Base-by-base conservation (phyloP, 2,888 invertebrate species). In the Eustalomyia histrio region DNA sequence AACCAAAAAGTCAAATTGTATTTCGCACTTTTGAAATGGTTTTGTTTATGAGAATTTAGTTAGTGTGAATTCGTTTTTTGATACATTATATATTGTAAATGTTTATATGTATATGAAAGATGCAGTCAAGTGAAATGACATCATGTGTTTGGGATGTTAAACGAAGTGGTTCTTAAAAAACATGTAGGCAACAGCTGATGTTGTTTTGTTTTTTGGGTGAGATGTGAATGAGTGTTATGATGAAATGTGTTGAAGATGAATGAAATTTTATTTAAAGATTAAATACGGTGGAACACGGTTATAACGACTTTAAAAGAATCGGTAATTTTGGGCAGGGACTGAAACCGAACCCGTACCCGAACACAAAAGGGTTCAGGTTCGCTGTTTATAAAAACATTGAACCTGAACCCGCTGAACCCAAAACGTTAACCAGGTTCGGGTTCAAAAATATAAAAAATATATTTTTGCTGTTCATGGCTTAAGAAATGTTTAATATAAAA, bases 51-150 rank as follows among this genome's bases (percentile, higher is more conserved):
- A 43, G 50, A 64, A 82, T 76, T 63, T 58, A 24, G 21, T 63
- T 29, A 29, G 3, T 29, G 18, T 73, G 52, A n/a, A 73, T 71
- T 58, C 52, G 39, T 71, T 53, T 52, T 73, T 76, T 68, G 43
- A 58, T 50, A 47, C 52, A 29, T 58, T 55, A 2, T 47, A 14
- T n/a, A 47, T 47, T 14, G 39, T 47, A n/a, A 47, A 47, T n/a
- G 43, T 47, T 12, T 39, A 12, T 63, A 50, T 72, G 39, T 63
- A 50, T 72, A 47, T 58, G 55, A 61, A 24, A 65, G 47, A 73
- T 83, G 84, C 85, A 88, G 78, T 89, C 85, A 86, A 86, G 84
- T 86, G 87, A 87, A 88, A 88, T 88, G 87, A 88, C 87, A 88
- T 87, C 88, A 88, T 87, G 86, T 86, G 88, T 83, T 58, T 75